Evolutionary conservation across 1,140 invertebrate genomes (phyloP), one percentile per base, ranked within the genome.

Genomic region (Drosophila busckii): DNA sequence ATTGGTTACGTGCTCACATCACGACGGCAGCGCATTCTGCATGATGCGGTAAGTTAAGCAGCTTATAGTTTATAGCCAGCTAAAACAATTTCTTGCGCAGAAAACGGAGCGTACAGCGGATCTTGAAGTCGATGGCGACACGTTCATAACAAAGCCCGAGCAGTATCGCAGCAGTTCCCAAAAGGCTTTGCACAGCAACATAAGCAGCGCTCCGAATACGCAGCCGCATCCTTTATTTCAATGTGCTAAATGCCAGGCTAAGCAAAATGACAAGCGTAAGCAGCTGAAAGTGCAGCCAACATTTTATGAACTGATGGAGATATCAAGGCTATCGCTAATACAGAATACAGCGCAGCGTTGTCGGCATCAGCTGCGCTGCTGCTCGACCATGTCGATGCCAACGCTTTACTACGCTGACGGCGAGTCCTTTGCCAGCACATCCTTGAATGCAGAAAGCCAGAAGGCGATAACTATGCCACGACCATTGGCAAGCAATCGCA

Each of bases 1-100:
- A 97, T 97, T 87, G 96, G 94, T 3, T 94, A 94, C 70, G 94
- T 96, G 20, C 93, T 96, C 4, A 92, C 94, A 1, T 90, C 93
- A 53, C 88, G 91, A 87, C 86, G 90, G 26, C 78, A 84, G 63
- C 75, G 80, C n/a, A 86, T 86, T 53, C 84, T 78, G 7, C 73
- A 75, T 35, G 84, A 86, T 64, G 84, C 84, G 60, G 84, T 86
- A 83, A 84, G 53, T 62, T 20, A 19, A 35, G 19, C 9, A 8
- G 28, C 16, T 13, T 20, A 23, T 17, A 31, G 26, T 7, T 2
- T 16, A 7, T 5, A 26, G 16, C 25, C 5, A 8, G 9, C n/a
- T 12, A 2, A 4, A 12, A 2, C 1, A 15, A 13, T 20, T 8
- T 15, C 28, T 3, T 38, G 0, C 7, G 2, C 40, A 87, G 82